A percentile compares a stretch with the other conserved stretches of the same genome.
These are phyloP conservation scores for Bactericera cockerelli DNA, from an alignment of 1,140 invertebrate genomes.

Conservation along the genomic window DNA sequence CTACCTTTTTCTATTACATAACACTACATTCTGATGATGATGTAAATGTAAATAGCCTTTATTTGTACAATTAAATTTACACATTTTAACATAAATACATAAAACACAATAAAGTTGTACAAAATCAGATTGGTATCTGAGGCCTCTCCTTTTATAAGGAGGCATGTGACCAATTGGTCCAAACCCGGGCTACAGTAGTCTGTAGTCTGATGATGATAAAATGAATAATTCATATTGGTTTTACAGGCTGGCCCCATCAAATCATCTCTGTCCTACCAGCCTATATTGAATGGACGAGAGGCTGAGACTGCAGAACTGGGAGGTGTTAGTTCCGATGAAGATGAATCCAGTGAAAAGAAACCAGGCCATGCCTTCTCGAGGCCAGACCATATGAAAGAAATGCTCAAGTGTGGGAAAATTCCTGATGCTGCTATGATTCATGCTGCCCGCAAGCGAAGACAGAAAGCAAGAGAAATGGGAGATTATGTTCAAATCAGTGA, in stretches of 20 bases:
- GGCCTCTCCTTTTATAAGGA: too few species aligned
- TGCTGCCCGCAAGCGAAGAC: conserved; percentile 77
- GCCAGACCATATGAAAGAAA: conserved; percentile 48
- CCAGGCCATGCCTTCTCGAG: conserved; percentile 40
- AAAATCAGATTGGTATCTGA: too few species aligned
- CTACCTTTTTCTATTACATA: too few species aligned
- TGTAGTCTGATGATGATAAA: too few species aligned
- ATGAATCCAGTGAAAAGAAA: conserved; percentile 28
- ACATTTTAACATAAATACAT: too few species aligned
- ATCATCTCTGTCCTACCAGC: conserved; percentile 8
- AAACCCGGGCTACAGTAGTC: too few species aligned
- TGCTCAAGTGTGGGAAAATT: conserved; percentile 73
- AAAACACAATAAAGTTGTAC: too few species aligned
- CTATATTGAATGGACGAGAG: conserved; percentile 60
- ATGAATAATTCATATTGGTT: too few species aligned
- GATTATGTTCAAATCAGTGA: conserved; percentile 70
- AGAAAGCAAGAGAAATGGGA: conserved; percentile 66
- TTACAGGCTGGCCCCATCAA: conserved; percentile 6
- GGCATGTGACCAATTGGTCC: too few species aligned
- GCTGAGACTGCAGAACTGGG: conserved; percentile 57
- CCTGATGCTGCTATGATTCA: conserved; percentile 94
- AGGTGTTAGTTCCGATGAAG: conserved; percentile 55
- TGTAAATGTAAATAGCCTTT: too few species aligned
- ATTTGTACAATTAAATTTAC: too few species aligned
- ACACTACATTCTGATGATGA: too few species aligned